These are phyloP conservation scores for Chalcis sispes DNA, from an alignment of 2,888 invertebrate species.

Conservation along the genomic window DNA sequence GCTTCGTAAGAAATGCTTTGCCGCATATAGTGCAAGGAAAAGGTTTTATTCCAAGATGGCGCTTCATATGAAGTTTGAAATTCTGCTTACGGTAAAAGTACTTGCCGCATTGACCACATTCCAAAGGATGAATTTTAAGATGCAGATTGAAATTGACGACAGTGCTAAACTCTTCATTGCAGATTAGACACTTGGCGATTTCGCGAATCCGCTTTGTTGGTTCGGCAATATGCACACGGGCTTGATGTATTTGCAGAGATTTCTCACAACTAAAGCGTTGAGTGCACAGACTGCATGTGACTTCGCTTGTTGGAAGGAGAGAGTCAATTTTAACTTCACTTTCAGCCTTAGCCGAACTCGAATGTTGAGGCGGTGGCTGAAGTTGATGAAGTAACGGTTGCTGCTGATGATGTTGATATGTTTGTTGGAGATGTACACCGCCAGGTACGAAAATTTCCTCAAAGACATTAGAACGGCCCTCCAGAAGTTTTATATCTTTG, in stretches of 20 bases:
- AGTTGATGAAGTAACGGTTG: constrained; percentile 72
- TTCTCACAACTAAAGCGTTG: constrained; percentile 71
- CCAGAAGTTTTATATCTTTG: constrained; percentile 73
- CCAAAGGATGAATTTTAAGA: constrained; percentile 87
- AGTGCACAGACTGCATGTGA: constrained; percentile 71
- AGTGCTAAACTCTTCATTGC: constrained; percentile 82
- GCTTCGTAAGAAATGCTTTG: constrained; percentile 89
- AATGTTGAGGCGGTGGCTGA: constrained; percentile 69
- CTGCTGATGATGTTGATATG: constrained; percentile 62
- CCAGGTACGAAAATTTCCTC: constrained; percentile 73
- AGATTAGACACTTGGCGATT: constrained; percentile 79
- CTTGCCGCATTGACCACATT: constrained; percentile 89
- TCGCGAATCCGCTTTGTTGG: constrained; percentile 71
- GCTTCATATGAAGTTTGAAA: constrained; percentile 86
- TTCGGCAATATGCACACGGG: constrained; percentile 70
- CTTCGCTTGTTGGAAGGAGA: constrained; percentile 67
- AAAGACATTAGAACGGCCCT: constrained; percentile 72
- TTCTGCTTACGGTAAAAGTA: constrained; percentile 86
- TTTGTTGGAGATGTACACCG: constrained; percentile 67
- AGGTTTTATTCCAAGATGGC: constrained; percentile 88
- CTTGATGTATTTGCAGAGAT: constrained; percentile 71
- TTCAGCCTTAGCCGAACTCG: constrained; percentile 66
- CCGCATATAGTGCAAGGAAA: constrained; percentile 86
- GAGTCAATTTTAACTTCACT: constrained; percentile 57
- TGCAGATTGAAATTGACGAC: constrained; percentile 85